Evolutionary conservation across 2,888 invertebrate genomes (phyloP), one percentile per base, ranked within the genome.

Genomic region (Saturnia japonica): DNA sequence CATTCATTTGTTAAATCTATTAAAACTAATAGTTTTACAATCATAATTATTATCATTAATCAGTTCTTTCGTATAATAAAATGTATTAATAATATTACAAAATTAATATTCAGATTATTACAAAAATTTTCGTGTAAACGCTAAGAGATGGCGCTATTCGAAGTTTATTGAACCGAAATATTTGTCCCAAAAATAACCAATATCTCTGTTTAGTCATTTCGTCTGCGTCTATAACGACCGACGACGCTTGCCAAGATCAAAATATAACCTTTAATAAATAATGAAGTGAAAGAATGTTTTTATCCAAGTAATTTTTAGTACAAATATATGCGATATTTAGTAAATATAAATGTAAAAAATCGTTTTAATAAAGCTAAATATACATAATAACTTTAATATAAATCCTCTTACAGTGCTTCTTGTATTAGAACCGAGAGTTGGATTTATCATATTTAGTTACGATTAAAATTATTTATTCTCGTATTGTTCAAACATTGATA

Each of bases 21-120:
- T 64, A 64, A 40, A 64, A 40, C n/a, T 40, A 64, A 70, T 67
- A 60, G 57, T 25, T 67, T 67, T 51, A 70, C 66, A 70, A 67
- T 67, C 70, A 67, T 54, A 4, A n/a, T n/a, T 64, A 62, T 45
- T 77, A 78, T 73, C 74, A 77, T 75, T 82, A 85, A 86, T 87
- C 87, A 87, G 87, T 87, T 87, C 87, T 85, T 87, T 85, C 79
- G 40, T 40, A 64, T 64, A 64, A 77, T 75, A 77, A 78, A 78
- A 83, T 75, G 54, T 69, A 40, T 28, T 28, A 60, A 28, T 57
- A 19, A 34, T 40, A 40, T 40, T 40, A 62, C 11, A 22, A 54
- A 57, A 57, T 57, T 25, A 60, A 64, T 40, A 64, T n/a, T 28
- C 34, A 19, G 7, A n/a, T 40, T 64, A 64, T 64, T 40, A 14